Conservation (phyloP, 2,888 invertebrate species). For the Steinernema carpocapsae region DNA sequence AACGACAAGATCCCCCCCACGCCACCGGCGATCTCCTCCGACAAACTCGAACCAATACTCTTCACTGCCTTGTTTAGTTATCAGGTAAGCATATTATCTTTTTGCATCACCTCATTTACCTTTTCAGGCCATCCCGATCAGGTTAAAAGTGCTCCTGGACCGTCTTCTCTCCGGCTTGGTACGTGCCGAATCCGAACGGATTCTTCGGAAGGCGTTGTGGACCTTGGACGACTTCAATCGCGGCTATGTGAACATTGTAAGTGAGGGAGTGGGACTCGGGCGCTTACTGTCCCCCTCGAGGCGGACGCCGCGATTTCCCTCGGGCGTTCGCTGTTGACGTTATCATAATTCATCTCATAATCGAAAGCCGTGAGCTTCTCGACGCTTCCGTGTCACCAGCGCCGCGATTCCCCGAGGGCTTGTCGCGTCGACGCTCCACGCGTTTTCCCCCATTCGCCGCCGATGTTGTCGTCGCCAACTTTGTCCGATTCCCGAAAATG, state of each 20-base stretch:
- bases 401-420: slow-evolving; percentile 27
- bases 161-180: slow-evolving; percentile 15
- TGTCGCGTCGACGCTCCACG: slow-evolving; percentile 19
- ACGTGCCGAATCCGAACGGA: not conserved
- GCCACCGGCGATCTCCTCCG: slow-evolving; percentile 4
- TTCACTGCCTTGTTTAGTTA: slow-evolving; percentile 24
- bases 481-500: too few relatives aligned
- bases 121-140: slow-evolving; percentile 33
- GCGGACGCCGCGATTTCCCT: not conserved
- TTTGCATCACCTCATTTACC: not conserved
- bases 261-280: not conserved
- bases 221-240: slow-evolving; percentile 37
- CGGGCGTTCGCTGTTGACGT: slow-evolving; percentile 25
- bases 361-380: slow-evolving; percentile 32
- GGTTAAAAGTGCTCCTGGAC: slow-evolving; percentile 38
- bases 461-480: not conserved
- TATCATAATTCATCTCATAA: slow-evolving; percentile 35
- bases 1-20: slow-evolving; percentile 13
- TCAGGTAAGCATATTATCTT: not conserved
- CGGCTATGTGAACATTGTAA: slow-evolving; percentile 36
- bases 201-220: slow-evolving; percentile 31
- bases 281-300: slow-evolving; percentile 25
- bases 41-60: not conserved
- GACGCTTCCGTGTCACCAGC: slow-evolving; percentile 30
- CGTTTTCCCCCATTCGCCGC: not conserved